A percentile compares a stretch with the other conserved stretches of the same genome.
These are phyloP conservation scores for Frieseomelitta varia DNA, from an alignment of 1,140 invertebrate genomes.

Conservation along the genomic window DNA sequence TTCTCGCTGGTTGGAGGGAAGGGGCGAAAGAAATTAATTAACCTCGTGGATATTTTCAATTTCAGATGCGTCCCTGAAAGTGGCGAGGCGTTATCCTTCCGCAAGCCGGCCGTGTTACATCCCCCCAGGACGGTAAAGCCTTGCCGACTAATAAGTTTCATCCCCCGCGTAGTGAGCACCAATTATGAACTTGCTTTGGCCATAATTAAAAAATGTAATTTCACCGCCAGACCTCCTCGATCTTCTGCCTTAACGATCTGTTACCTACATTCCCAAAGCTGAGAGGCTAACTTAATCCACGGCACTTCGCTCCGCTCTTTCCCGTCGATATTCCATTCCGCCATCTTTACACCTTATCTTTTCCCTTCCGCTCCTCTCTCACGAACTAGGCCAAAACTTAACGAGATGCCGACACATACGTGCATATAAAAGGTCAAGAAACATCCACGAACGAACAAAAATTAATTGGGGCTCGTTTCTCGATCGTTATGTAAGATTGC, in stretches of 20 bases:
- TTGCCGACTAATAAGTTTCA: slow-evolving; percentile 80
- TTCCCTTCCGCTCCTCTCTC: neutral
- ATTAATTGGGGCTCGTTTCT: too few relatives aligned
- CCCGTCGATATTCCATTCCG: neutral
- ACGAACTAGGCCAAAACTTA: too few relatives aligned
- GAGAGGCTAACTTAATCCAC: slow-evolving; percentile 31
- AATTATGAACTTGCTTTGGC: slow-evolving; percentile 79
- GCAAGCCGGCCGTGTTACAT: slow-evolving; percentile 71
- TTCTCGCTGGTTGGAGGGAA: neutral
- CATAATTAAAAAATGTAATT: slow-evolving; percentile 81
- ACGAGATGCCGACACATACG: too few relatives aligned
- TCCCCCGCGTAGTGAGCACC: slow-evolving; percentile 81
- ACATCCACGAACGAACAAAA: neutral
- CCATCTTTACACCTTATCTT: neutral
- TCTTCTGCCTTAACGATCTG: slow-evolving; percentile 66
- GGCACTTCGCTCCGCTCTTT: neutral
- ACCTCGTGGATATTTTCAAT: neutral
- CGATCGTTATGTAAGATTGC: too few relatives aligned
- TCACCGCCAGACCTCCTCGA: slow-evolving; percentile 64
- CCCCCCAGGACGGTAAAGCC: slow-evolving; percentile 69
- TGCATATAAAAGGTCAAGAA: neutral
- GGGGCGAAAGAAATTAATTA: slow-evolving; percentile 13
- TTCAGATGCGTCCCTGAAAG: slow-evolving; percentile 69
- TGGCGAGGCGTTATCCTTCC: slow-evolving; percentile 63
- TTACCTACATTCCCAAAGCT: slow-evolving; percentile 54